These are phyloP conservation scores for Baronia brevicornis DNA, from an alignment of 2,888 invertebrate species.

Conservation along the genomic window DNA sequence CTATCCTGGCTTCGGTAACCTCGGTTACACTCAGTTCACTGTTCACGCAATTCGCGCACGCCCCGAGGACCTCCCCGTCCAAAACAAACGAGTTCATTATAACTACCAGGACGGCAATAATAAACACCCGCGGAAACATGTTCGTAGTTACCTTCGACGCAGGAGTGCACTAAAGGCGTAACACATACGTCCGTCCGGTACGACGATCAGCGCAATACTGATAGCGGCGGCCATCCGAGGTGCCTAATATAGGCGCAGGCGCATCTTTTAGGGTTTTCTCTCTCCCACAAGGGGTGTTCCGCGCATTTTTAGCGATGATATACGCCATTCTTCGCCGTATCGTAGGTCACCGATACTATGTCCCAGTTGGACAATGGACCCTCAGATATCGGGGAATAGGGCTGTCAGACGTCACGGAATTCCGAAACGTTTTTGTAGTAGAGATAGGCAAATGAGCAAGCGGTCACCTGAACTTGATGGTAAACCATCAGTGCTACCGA, in stretches of 20 bases:
- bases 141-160: constrained; percentile 44
- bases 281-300: constrained; percentile 16
- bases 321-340: constrained; percentile 3
- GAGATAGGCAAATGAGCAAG: no score
- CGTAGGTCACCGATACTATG: constrained; percentile 7
- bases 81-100: constrained; percentile 36
- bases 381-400: constrained; percentile 4
- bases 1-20: constrained; percentile 82
- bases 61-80: constrained; percentile 43
- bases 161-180: constrained; percentile 51
- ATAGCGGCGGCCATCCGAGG: constrained; percentile 10
- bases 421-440: no score
- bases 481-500: no score
- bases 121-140: constrained; percentile 37
- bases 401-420: neutral
- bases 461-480: no score
- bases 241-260: constrained; percentile 8
- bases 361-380: constrained; percentile 17
- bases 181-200: constrained; percentile 48
- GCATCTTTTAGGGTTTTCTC: constrained; percentile 4
- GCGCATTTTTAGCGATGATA: no score
- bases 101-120: constrained; percentile 47
- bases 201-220: constrained; percentile 41
- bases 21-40: constrained; percentile 69
- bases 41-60: constrained; percentile 56